Percentiles rank a stretch among this genome's conserved stretches.
phyloP scores from a whole-genome alignment of 2,113 vertebrate species.

The Ammodytes dubius region DNA sequence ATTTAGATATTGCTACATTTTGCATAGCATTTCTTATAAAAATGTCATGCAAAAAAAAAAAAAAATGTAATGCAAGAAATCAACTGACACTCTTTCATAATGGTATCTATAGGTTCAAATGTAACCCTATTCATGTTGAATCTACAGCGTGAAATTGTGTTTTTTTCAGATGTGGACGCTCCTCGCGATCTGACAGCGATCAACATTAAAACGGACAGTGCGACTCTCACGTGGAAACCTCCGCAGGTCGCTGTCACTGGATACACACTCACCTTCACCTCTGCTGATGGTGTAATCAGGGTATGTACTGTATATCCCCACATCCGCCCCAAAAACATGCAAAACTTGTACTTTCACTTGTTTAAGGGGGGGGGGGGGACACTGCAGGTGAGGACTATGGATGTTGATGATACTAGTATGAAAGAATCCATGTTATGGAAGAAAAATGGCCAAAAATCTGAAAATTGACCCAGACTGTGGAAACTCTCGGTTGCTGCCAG shows the following conservation, averaged over 20 bases:
- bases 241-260: constrained; percentile 88
- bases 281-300: constrained; percentile 87
- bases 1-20: too few species aligned
- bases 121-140: not conserved
- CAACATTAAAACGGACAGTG: constrained; percentile 90
- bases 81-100: too few species aligned
- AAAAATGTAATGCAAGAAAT: too few species aligned
- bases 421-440: too few species aligned
- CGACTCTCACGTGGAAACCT: constrained; percentile 89
- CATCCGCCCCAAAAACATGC: not conserved
- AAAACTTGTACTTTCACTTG: not conserved
- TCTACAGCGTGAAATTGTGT: constrained; percentile 16
- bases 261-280: constrained; percentile 90
- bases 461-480: not conserved
- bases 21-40: too few species aligned
- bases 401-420: too few species aligned
- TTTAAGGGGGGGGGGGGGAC: not conserved
- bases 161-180: constrained; percentile 88
- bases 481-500: not conserved
- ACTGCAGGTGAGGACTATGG: too few species aligned
- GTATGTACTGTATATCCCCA: constrained; percentile 71
- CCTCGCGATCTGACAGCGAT: constrained; percentile 87
- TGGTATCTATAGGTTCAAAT: too few species aligned
- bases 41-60: too few species aligned
- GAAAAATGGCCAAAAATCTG: too few species aligned